Base-by-base conservation (phyloP, 37 sponge, comb jelly and placozoan genomes). In the Ianthella basta region DNA sequence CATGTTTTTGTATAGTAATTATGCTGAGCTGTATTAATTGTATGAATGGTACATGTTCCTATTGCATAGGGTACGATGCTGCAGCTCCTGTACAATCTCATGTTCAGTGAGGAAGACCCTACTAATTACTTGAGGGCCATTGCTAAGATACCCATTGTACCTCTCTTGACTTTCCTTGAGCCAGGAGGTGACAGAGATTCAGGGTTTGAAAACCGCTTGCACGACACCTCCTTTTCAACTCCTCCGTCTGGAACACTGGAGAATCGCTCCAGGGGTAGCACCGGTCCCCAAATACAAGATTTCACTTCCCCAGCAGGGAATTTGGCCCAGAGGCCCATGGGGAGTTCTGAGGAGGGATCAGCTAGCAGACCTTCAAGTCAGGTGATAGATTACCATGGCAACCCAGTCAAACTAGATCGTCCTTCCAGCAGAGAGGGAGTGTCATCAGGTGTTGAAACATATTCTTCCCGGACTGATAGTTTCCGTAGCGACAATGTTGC, bases 91-190 rank as follows among this genome's bases (percentile, higher is more conserved):
- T 86, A 88, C 74, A 68, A 83, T 60, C 80, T 95, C 0, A 79
- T 95, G 30, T 79, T 91, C 34, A 85, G 88, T 59, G 90, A 95
- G 50, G 89, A 87, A 30, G 92, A 91, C 55, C 78, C 78, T 50
- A 86, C 57, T 65, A 87, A 91, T 60, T 91, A 83, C 53, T 83
- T 95, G 13, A 65, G 79, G 23, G 91, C 91, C 20, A 91, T 95
- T 55, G 86, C 86, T 24, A 63, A 85, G 57, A 89, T 91, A 30
- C 95, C 95, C 41, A 68, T 87, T 5, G 83, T 50, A 2, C 95
- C 95, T 34, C 92, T 95, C 40, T 92, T 95, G 23, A 39, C 53
- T 37, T 95, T 89, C 86, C 88, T 95, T 0, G 88, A 91, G 39
- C 82, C 83, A 5, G 50, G 50, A 44, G 84, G 29, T 18, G 92